Evolutionary conservation across 2,797 vertebrate genomes (phyloP).

Genomic region (Pitangus sulphuratus): DNA sequence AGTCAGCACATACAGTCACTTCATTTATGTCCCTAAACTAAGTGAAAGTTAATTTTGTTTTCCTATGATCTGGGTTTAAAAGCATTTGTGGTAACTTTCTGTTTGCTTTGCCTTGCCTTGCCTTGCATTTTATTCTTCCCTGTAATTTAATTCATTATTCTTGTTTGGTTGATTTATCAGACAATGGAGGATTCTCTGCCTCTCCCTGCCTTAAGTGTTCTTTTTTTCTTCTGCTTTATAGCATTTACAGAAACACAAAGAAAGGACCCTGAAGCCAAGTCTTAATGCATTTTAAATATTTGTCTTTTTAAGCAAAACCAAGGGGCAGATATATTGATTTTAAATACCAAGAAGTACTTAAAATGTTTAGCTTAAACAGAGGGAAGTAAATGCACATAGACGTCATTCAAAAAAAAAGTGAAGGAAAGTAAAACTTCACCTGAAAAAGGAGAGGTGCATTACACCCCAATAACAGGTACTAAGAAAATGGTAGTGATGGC

Average conservation of each 20-base stretch:
- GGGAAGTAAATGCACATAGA: background rate
- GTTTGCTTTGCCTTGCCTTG: conserved; percentile 46
- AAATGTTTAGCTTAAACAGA: conserved; percentile 20
- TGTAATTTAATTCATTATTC: conserved; percentile 49
- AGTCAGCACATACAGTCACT: background rate
- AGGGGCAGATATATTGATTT: conserved; percentile 20
- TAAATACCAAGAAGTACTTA: conserved; percentile 19
- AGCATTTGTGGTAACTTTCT: conserved; percentile 25
- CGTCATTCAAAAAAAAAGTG: background rate
- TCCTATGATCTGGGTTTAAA: conserved; percentile 32
- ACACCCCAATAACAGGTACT: background rate
- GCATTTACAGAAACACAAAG: conserved; percentile 46
- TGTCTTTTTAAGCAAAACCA: conserved; percentile 52
- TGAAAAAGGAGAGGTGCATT: background rate
- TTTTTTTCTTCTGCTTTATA: conserved; percentile 12
- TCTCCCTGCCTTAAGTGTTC: conserved; percentile 20
- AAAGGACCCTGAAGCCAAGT: conserved; percentile 42
- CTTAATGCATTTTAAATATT: conserved; percentile 61
- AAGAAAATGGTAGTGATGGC: background rate
- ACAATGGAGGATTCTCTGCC: conserved; percentile 47
- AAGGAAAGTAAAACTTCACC: background rate
- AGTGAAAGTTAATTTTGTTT: conserved; percentile 61
- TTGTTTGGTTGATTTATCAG: conserved; percentile 41
- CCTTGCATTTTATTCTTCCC: conserved; percentile 43
- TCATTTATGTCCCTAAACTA: conserved; percentile 14